A percentile compares a stretch with the other conserved stretches of the same genome.
phyloP scores from a whole-genome alignment of 2,113 vertebrate genomes.

The Piprites chloris region DNA sequence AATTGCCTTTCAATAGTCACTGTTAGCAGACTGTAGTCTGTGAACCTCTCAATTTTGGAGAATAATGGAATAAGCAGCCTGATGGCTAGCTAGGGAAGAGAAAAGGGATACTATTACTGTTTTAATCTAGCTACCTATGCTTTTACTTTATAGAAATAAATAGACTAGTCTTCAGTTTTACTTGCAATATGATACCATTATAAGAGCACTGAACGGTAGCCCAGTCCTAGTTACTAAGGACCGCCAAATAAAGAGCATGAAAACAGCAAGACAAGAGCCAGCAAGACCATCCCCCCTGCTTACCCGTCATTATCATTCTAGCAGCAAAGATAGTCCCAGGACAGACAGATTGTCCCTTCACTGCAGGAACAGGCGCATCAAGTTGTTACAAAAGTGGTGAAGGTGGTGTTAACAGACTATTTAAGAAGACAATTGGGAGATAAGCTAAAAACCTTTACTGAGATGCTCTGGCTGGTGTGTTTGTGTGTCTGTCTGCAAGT shows the following conservation, averaged over 20 bases:
- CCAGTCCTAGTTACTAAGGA: neutral
- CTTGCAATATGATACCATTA: neutral
- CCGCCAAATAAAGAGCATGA: neutral
- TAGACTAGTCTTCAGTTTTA: neutral
- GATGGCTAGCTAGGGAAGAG: neutral
- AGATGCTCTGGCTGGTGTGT: neutral
- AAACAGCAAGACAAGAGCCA: rapidly evolving
- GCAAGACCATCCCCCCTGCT: neutral
- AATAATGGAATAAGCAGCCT: neutral
- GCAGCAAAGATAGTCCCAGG: neutral
- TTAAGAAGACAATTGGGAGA: neutral
- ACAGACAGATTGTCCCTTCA: neutral
- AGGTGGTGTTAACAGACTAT: neutral
- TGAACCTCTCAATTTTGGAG: neutral
- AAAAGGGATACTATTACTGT: neutral
- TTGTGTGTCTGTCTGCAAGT: too few species aligned
- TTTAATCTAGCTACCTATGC: neutral
- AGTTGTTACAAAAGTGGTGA: neutral
- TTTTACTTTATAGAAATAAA: neutral
- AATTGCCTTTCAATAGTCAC: neutral
- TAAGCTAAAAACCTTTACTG: neutral
- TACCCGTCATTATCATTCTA: neutral
- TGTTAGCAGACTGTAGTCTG: neutral
- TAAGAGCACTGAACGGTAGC: neutral
- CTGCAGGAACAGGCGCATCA: neutral